A percentile compares a stretch with the other conserved stretches of the same genome.
Conservation (phyloP, 2,888 invertebrate genomes). For the Allolobophora icterica region DNA sequence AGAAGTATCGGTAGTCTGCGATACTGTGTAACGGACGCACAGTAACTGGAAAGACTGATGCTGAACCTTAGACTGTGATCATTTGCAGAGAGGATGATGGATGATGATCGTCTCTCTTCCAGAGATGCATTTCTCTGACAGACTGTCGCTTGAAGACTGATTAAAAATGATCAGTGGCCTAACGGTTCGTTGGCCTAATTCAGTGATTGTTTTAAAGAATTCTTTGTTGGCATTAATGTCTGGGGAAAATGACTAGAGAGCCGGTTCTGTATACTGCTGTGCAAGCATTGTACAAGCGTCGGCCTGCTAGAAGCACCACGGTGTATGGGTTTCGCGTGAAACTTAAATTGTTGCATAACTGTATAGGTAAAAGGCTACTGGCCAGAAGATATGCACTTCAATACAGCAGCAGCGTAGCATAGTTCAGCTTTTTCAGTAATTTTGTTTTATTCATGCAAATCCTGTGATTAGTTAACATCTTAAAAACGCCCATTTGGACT, state of each 20-base stretch:
- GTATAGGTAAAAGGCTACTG: not conserved
- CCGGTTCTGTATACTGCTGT: not conserved
- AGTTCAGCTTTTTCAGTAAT: not conserved
- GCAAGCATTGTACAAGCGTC: not conserved
- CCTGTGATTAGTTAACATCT: constrained; percentile 17
- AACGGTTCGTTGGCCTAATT: not conserved
- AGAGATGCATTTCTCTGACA: not conserved
- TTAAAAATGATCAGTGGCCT: not conserved
- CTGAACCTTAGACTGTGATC: not conserved
- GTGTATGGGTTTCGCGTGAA: not conserved
- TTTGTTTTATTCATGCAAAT: constrained; percentile 17
- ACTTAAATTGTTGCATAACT: not conserved
- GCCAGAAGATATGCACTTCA: not conserved
- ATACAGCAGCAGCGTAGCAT: not conserved
- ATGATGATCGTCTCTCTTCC: not conserved
- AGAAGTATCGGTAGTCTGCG: not conserved
- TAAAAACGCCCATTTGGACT: not conserved
- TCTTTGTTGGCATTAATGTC: constrained; percentile 2
- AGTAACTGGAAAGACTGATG: not conserved
- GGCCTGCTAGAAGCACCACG: not conserved
- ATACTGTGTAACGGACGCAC: not conserved
- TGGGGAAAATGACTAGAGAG: not conserved
- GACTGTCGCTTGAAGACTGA: constrained; percentile 14
- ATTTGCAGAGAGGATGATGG: not conserved
- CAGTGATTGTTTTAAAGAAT: not conserved